These are phyloP conservation scores for Siphlonurus alternatus DNA, from an alignment of 2,888 invertebrate genomes.

Conservation along the genomic window DNA sequence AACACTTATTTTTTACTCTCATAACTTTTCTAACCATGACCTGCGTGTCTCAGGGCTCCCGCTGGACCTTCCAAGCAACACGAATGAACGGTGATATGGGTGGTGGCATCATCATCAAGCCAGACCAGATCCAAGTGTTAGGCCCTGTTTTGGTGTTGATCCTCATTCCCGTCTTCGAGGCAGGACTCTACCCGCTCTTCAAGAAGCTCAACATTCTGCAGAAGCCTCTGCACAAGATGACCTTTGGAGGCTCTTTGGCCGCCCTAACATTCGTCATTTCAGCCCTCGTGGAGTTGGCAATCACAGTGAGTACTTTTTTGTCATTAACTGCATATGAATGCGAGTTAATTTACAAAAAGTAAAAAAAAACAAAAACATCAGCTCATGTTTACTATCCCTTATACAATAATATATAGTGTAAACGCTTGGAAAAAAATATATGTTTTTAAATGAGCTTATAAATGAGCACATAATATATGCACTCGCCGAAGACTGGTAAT, in stretches of 20 bases:
- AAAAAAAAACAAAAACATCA: neutral
- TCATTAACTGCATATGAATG: neutral
- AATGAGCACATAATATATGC: too few relatives aligned
- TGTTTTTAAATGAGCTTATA: too few relatives aligned
- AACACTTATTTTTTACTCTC: too few relatives aligned
- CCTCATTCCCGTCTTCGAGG: conserved; percentile 73
- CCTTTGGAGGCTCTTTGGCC: conserved; percentile 72
- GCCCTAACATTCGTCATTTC: conserved; percentile 72
- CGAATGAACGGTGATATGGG: conserved; percentile 71
- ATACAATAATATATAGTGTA: too few relatives aligned
- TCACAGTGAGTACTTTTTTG: conserved; percentile 38
- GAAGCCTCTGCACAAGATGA: conserved; percentile 74
- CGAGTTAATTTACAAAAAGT: neutral
- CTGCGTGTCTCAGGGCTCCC: conserved; percentile 56
- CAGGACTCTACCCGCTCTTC: conserved; percentile 61
- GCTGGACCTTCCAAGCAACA: conserved; percentile 86
- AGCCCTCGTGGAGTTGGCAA: conserved; percentile 58
- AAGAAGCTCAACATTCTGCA: conserved; percentile 46
- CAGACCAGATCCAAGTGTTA: conserved; percentile 91
- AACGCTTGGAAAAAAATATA: too few relatives aligned
- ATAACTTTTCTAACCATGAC: too few relatives aligned
- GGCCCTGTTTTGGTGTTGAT: conserved; percentile 72
- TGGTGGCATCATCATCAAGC: conserved; percentile 54
- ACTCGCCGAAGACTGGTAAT: too few relatives aligned
- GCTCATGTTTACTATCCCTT: neutral